phyloP scores from a whole-genome alignment of 2,113 vertebrate genomes.

The Corynorhinus townsendii region DNA sequence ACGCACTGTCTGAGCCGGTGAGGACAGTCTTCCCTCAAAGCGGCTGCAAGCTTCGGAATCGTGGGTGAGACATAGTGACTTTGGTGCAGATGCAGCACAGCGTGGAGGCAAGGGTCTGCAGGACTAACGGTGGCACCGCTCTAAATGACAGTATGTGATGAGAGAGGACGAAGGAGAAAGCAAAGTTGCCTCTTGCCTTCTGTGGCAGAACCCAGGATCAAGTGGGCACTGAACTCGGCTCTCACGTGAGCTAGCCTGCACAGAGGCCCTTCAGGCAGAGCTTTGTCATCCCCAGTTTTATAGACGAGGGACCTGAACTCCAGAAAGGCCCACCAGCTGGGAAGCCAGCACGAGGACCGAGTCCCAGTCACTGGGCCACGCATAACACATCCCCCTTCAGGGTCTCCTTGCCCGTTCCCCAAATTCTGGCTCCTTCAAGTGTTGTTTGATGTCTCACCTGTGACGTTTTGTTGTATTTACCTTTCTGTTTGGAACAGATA shows the following conservation, averaged over 20 bases:
- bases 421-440: conserved; percentile 56
- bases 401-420: background rate
- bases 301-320: background rate
- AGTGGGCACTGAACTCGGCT: background rate
- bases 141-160: background rate
- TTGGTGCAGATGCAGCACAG: background rate
- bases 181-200: background rate
- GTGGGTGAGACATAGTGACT: background rate
- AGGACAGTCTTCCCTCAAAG: background rate
- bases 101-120: background rate
- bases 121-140: accelerated
- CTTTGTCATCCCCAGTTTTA: background rate
- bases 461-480: conserved; percentile 78
- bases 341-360: background rate
- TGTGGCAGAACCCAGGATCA: background rate
- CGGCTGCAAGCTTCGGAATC: background rate
- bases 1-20: background rate
- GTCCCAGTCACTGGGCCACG: background rate
- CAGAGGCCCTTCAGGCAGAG: background rate
- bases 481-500: conserved; percentile 93
- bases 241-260: background rate
- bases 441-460: conserved; percentile 65
- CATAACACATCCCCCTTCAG: background rate
- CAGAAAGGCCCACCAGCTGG: background rate
- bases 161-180: background rate